Evolutionary conservation across 1,140 invertebrate species (phyloP).

Genomic region (Papilio polyxenes): DNA sequence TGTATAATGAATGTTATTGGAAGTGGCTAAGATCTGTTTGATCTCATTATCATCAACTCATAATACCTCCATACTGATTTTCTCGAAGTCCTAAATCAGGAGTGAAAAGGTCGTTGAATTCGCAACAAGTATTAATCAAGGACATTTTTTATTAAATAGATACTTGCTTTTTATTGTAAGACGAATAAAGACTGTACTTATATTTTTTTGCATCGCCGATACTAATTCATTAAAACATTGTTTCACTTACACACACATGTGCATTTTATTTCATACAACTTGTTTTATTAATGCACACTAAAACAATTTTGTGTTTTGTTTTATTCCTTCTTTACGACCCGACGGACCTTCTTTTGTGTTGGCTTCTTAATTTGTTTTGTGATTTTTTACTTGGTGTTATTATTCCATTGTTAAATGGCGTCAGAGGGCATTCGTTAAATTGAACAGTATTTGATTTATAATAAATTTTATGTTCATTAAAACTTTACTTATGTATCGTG

Average conservation of each 20-base stretch:
- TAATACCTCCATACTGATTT: too few relatives aligned
- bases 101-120: too few relatives aligned
- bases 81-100: too few relatives aligned
- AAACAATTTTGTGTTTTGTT: conserved; percentile 28
- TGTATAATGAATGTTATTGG: too few relatives aligned
- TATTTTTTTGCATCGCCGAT: background rate
- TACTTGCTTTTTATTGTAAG: background rate
- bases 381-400: conserved; percentile 15
- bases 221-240: conserved; percentile 28
- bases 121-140: too few relatives aligned
- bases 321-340: conserved; percentile 25
- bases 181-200: background rate
- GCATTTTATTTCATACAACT: conserved; percentile 18
- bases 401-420: conserved; percentile 29
- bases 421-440: conserved; percentile 6
- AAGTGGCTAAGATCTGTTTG: too few relatives aligned
- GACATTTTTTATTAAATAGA: background rate
- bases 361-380: conserved; percentile 34
- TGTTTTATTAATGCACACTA: conserved; percentile 36
- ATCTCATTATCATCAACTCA: too few relatives aligned
- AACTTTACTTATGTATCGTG: too few relatives aligned
- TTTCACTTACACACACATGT: conserved; percentile 7
- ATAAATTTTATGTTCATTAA: too few relatives aligned
- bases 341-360: conserved; percentile 34
- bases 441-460: background rate